Evolutionary conservation across 2,113 vertebrate species (phyloP), one percentile per base, ranked within the genome.

Genomic region (Passer montanus): DNA sequence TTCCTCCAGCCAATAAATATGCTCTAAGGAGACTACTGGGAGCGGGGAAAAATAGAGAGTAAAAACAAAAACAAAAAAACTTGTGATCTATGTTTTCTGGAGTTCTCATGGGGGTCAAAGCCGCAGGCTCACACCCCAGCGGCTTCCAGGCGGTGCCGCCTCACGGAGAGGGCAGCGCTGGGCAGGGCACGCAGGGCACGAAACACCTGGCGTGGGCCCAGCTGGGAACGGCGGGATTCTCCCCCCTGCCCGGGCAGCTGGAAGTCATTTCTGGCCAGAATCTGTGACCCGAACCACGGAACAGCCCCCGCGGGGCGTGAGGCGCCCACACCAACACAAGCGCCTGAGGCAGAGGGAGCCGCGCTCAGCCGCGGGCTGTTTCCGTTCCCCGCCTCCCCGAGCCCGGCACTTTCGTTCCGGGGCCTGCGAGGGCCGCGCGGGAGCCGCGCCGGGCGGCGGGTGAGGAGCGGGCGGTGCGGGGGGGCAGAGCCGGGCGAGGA

Each of bases 71-170:
- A 22, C 24, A 8, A 20, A 2, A 4, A 11, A 41, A 41, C 39
- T 0, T 68, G 13, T 4, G 33, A 11, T 13, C 8, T 13, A 2
- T 18, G 7, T 47, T 39, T 39, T 13, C 33, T 15, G 24, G 9
- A 68, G 27, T 5, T 64, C 44, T 37, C 39, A 7, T 1, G 28
- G 47, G 33, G 43, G 5, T 0, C 31, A 37, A 19, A 8, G 33
- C 35, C 23, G 5, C 58, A 5, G 10, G 8, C 31, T 15, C 35
- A 2, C 20, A 7, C 0, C 11, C 0, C 26, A 3, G 7, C 0
- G 5, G 10, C 2, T 20, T 11, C 33, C 44, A 13, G 19, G 72
- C 47, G 33, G 47, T 3, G 23, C 56, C 73, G 28, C 84, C 76
- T 73, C 50, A 64, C 31, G 17, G 35, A 10, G 21, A 3, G 24